Base-by-base conservation (phyloP, 2,888 invertebrate genomes). In the Xanthia icteritia region DNA sequence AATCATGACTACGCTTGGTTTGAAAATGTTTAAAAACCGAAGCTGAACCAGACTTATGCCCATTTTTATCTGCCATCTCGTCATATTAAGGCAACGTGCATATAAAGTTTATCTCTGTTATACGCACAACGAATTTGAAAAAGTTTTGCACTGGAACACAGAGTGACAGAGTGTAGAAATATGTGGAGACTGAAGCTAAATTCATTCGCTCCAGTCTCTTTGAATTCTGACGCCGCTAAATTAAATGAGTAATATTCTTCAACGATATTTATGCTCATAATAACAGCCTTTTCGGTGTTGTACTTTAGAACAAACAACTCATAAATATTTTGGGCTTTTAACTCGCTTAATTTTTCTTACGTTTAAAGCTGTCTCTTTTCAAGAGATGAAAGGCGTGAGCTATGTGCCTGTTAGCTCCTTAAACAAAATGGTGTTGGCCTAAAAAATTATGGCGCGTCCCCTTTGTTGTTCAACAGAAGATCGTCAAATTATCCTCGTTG, bases 401-500 rank as follows among this genome's bases (percentile, higher is more conserved):
- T 54, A 83, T 81, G 69, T 63, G 83, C 81, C 79, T 66, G 48
- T 77, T 81, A 71, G 78, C 65, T 81, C 42, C 67, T 77, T 67
- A 77, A 77, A 81, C 61, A 71, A 72, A 83, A 81, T 83, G 68
- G 51, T 72, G 79, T 67, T 79, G 83, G 68, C 56, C 27, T 20
- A 73, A 80, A 81, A 81, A 81, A 73, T 61, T 8, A 73, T 31
- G 79, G 39, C 58, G 63, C 51, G 51, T 42, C 79, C 54, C 66
- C 70, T 82, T 74, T 80, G 63, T 81, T 71, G 45, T 71, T 74
- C 48, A 70, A 75, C 69, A 67, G 74, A 71, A 48, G 70, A 80
- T 74, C 80, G 58, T 80, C 63, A 71, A 84, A 80, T 80, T 73
- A 79, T n/a, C 61, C 31, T 75, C 60, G 67, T 70, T 84, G 84